Percentiles rank a stretch among this genome's conserved stretches.
Evolutionary conservation across 2,113 vertebrate species (phyloP).

Genomic region (Amphiprion ocellaris): DNA sequence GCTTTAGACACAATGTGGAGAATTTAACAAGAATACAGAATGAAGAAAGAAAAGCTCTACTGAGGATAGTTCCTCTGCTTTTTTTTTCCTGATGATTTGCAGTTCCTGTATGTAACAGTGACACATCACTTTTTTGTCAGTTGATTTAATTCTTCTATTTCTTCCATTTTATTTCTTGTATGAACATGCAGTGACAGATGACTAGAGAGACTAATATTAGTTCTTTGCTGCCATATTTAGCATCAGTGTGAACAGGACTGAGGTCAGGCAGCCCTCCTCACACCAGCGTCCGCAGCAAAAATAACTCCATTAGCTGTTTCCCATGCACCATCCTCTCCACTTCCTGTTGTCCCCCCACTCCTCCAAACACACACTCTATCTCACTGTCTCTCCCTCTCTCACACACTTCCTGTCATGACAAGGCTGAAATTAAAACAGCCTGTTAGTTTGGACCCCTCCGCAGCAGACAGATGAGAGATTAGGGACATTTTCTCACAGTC

Average conservation of each 20-base stretch:
- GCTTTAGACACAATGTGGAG: background rate
- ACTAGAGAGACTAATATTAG: conserved; percentile 52
- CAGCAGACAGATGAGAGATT: conserved; percentile 40
- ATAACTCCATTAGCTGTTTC: conserved; percentile 71
- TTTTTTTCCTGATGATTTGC: no score
- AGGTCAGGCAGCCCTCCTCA: conserved; percentile 65
- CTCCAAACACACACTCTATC: conserved; percentile 31
- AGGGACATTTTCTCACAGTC: conserved; percentile 68
- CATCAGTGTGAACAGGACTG: conserved; percentile 61
- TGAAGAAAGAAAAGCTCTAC: background rate
- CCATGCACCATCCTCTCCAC: conserved; percentile 64
- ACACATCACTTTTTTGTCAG: no score
- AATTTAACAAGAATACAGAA: background rate
- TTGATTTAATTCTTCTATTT: background rate
- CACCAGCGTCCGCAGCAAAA: conserved; percentile 61
- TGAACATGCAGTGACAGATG: conserved; percentile 22
- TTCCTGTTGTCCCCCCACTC: conserved; percentile 64
- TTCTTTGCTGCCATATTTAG: conserved; percentile 44
- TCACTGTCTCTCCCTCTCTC: background rate
- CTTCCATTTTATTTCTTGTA: background rate
- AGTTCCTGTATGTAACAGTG: background rate
- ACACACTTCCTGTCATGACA: conserved; percentile 76
- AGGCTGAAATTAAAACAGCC: conserved; percentile 69
- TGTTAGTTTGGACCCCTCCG: conserved; percentile 49
- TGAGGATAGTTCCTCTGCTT: background rate